These are phyloP conservation scores for Luperina testacea DNA, from an alignment of 2,888 invertebrate genomes.

Conservation along the genomic window DNA sequence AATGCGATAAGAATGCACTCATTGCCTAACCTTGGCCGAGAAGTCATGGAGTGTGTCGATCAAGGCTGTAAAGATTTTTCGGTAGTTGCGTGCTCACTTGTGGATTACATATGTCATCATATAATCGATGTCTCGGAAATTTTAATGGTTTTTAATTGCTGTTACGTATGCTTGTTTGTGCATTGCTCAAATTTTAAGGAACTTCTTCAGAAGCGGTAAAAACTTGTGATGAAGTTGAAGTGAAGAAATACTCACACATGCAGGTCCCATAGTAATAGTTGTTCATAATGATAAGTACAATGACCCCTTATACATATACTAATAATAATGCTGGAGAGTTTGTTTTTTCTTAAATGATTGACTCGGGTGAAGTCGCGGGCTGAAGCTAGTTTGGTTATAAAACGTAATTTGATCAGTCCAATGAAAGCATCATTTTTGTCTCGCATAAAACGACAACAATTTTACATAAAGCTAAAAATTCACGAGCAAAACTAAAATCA, in stretches of 20 bases:
- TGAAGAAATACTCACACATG: background rate
- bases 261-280: no score
- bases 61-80: conserved; percentile 45
- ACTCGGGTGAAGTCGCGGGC: no score
- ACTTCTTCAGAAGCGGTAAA: background rate
- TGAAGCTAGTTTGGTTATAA: background rate
- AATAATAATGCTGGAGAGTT: no score
- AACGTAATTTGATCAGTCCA: background rate
- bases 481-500: background rate
- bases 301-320: no score
- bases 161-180: conserved; percentile 9
- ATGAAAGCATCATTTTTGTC: background rate
- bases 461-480: background rate
- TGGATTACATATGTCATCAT: conserved; percentile 22
- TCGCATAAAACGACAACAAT: background rate
- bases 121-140: conserved; percentile 22
- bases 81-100: conserved; percentile 35
- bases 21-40: conserved; percentile 44
- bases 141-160: conserved; percentile 14
- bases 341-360: no score
- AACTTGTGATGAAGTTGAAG: no score
- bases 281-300: no score
- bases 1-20: conserved; percentile 24
- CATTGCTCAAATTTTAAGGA: conserved; percentile 21
- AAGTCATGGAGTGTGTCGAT: conserved; percentile 42